Conservation (phyloP, 2,888 invertebrate genomes). For the Ametastegia equiseti region DNA sequence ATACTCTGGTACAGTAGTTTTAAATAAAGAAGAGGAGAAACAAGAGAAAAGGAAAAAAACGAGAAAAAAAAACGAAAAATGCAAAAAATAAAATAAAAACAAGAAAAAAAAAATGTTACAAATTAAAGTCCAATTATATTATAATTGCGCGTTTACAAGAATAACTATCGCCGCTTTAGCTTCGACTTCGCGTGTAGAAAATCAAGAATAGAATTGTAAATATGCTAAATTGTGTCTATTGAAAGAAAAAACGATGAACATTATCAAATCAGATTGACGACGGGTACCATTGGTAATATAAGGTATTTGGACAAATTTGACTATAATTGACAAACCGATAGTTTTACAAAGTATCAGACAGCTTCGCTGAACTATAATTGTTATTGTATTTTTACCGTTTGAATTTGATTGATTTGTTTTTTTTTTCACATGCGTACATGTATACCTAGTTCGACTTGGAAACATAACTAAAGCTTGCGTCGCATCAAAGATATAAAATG, state of each 20-base stretch:
- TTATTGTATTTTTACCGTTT: neutral
- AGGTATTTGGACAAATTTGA: neutral
- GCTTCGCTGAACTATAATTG: constrained; percentile 19
- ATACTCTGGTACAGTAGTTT: constrained; percentile 42
- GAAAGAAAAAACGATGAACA: neutral
- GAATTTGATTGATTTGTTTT: neutral
- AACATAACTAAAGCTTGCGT: constrained; percentile 43
- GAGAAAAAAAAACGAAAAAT: constrained; percentile 4
- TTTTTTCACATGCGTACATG: no score
- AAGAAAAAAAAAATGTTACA: constrained; percentile 26
- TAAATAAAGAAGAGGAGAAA: constrained; percentile 44
- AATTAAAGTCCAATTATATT: constrained; percentile 44
- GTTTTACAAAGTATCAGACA: constrained; percentile 14
- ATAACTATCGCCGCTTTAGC: constrained; percentile 39
- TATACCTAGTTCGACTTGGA: neutral
- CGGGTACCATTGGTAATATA: neutral
- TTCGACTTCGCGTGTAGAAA: constrained; percentile 25
- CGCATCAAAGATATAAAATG: constrained; percentile 6
- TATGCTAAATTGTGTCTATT: constrained; percentile 36
- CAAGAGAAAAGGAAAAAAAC: constrained; percentile 37
- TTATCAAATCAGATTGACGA: neutral
- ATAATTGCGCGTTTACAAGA: constrained; percentile 49
- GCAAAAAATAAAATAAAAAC: constrained; percentile 40
- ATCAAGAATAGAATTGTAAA: constrained; percentile 27
- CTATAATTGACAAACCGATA: constrained; percentile 1